Base-by-base conservation (phyloP, 2,113 vertebrate species). In the Eublepharis macularius region DNA sequence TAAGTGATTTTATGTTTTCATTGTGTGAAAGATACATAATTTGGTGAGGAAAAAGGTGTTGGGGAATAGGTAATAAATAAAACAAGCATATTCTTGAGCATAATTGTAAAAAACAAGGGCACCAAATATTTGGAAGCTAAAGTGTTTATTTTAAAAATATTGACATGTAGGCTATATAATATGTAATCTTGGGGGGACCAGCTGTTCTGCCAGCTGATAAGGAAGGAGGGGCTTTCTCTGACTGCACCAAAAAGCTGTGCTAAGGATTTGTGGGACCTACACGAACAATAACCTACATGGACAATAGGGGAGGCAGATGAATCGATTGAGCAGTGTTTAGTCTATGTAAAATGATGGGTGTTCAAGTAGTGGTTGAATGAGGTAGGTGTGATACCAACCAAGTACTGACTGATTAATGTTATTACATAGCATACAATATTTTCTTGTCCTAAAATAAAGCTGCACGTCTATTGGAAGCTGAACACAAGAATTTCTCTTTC, bases 271-370 rank as follows among this genome's bases (percentile, higher is more conserved):
- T n/a, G n/a, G n/a, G n/a, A n/a, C n/a, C n/a, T n/a, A n/a, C n/a
- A n/a, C n/a, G n/a, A n/a, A n/a, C n/a, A n/a, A n/a, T n/a, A n/a
- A n/a, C n/a, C n/a, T n/a, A n/a, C n/a, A n/a, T n/a, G n/a, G n/a
- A n/a, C n/a, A n/a, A n/a, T n/a, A n/a, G n/a, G n/a, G n/a, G n/a
- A n/a, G n/a, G n/a, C n/a, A n/a, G n/a, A n/a, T n/a, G n/a, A n/a
- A n/a, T n/a, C n/a, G n/a, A n/a, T 90, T 93, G 88, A 90, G 93
- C 92, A 93, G 92, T 91, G 91, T 93, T 94, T 94, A 92, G 92
- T 90, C 89, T 92, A 92, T 88, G n/a, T n/a, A 92, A 92, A 92
- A 86, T 93, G 93, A 90, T 90, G 87, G 92, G 90, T 93, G 89
- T 92, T 92, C 92, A 94, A 91, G 92, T 86, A 94, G 90, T 92